phyloP scores from a whole-genome alignment of 2,888 invertebrate species.

The Merodon equestris region DNA sequence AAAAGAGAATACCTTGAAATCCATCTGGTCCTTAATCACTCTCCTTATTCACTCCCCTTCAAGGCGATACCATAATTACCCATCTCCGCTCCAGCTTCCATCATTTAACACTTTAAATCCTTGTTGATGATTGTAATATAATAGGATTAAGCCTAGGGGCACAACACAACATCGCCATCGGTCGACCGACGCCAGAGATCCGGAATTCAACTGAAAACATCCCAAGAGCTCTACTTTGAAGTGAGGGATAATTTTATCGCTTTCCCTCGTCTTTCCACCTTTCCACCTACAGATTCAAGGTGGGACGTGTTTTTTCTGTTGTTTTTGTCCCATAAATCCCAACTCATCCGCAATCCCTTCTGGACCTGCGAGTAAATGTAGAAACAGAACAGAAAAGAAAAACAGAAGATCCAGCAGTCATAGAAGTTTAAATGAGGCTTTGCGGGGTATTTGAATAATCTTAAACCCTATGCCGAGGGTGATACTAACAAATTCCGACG shows the following conservation, averaged over 20 bases:
- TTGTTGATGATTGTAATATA: constrained; percentile 50
- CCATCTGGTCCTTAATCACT: not conserved
- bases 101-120: constrained; percentile 23
- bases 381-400: constrained; percentile 5
- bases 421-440: constrained; percentile 20
- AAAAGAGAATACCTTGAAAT: not conserved
- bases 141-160: constrained; percentile 41
- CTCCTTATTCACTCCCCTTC: constrained; percentile 17
- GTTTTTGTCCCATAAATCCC: constrained; percentile 12
- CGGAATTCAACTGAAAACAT: constrained; percentile 24
- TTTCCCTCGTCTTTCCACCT: constrained; percentile 10
- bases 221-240: constrained; percentile 32
- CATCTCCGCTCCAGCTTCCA: not conserved
- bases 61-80: constrained; percentile 35
- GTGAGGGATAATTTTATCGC: constrained; percentile 35
- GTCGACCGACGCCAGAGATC: constrained; percentile 3
- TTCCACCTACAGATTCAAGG: constrained; percentile 9
- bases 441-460: constrained; percentile 3
- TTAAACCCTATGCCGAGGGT: too few species aligned
- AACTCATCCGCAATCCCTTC: constrained; percentile 7
- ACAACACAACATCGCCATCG: constrained; percentile 14
- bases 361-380: constrained; percentile 6
- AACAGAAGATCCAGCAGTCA: constrained; percentile 16
- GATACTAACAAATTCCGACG: too few species aligned
- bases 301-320: not conserved